Conservation (phyloP, 2,113 vertebrate genomes). For the Etheostoma cragini region DNA sequence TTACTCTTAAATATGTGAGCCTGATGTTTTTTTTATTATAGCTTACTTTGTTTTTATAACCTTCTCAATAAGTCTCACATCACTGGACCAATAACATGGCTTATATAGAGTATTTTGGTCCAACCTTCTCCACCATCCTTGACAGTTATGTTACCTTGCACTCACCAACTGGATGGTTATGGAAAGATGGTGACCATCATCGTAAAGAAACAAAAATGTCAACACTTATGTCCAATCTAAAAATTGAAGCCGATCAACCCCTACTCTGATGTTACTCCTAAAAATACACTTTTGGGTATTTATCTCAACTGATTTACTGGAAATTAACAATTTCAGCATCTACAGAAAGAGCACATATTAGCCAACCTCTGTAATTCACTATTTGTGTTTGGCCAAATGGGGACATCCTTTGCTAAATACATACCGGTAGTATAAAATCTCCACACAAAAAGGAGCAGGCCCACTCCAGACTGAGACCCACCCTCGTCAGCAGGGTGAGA, state of each 20-base stretch:
- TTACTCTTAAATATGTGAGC: no score
- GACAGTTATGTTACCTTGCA: no score
- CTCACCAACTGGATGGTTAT: neutral
- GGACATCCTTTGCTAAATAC: neutral
- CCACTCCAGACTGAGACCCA: slow-evolving; percentile 10
- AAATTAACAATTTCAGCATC: neutral
- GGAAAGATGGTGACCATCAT: neutral
- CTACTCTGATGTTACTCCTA: no score
- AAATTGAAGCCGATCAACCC: neutral
- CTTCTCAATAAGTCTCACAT: no score
- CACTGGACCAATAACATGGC: no score
- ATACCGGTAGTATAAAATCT: neutral
- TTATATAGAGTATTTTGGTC: no score
- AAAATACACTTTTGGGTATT: no score
- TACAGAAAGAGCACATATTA: neutral
- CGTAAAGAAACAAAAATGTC: neutral
- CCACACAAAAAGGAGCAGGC: neutral
- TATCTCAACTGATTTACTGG: neutral
- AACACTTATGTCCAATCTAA: neutral
- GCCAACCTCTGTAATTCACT: neutral
- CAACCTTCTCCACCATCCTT: no score
- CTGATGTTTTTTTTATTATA: no score
- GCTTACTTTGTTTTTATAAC: no score
- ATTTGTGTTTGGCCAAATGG: neutral
- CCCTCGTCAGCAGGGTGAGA: slow-evolving; percentile 14